A percentile compares a stretch with the other conserved stretches of the same genome.
Evolutionary conservation across 2,888 invertebrate genomes (phyloP).

Genomic region (Cerastis leucographa): DNA sequence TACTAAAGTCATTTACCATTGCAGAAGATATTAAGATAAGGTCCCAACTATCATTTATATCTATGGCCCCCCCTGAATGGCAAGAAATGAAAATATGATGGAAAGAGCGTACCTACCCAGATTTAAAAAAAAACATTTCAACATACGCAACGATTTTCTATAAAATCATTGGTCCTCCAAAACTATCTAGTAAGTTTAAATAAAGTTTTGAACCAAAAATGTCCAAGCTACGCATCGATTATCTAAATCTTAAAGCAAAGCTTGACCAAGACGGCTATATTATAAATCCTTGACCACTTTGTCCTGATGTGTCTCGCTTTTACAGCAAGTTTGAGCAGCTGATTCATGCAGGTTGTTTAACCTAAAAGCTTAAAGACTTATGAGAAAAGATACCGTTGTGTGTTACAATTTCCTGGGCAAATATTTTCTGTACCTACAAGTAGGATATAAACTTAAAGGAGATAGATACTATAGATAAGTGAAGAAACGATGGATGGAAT

Average conservation of each 20-base stretch:
- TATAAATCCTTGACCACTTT: constrained; percentile 59
- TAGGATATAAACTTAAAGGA: not conserved
- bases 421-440: constrained; percentile 20
- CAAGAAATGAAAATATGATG: not conserved
- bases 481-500: not conserved
- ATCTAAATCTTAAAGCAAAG: constrained; percentile 52
- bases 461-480: not conserved
- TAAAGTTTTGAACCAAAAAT: not conserved
- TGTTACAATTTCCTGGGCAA: constrained; percentile 39
- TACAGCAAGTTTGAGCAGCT: constrained; percentile 48
- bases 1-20: constrained; percentile 51
- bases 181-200: not conserved
- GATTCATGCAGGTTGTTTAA: constrained; percentile 68
- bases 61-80: not conserved
- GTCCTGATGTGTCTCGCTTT: constrained; percentile 53
- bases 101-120: not conserved
- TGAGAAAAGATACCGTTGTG: constrained; percentile 37
- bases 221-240: constrained; percentile 11
- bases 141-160: not conserved
- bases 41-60: not conserved
- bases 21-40: constrained; percentile 15
- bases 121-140: not conserved
- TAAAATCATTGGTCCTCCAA: not conserved
- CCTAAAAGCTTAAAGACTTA: constrained; percentile 19
- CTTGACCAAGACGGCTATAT: constrained; percentile 40